Evolutionary conservation across 2,113 vertebrate species (phyloP), one percentile per base, ranked within the genome.

Genomic region (Laticauda colubrina): DNA sequence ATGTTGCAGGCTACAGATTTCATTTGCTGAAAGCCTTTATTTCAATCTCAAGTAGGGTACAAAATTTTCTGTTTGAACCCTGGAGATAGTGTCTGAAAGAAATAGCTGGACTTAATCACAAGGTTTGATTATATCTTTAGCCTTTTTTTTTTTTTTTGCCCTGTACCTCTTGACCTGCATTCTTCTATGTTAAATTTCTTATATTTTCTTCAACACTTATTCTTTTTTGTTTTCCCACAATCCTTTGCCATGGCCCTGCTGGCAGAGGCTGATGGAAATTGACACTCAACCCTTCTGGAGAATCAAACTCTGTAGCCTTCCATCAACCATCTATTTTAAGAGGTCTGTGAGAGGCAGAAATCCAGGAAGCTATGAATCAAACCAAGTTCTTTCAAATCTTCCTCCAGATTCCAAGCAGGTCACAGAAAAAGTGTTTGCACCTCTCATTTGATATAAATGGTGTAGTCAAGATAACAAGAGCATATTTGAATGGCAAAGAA

Each of bases 391-490:
- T 11, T 0, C 3, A 89, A 92, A 23, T 34, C n/a, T 43, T 24
- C 39, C 39, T 24, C 18, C 18, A 23, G 59, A 90, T 61, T 64
- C 45, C n/a, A 61, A 87, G 53, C 12, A 86, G 89, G 23, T 86
- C 20, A 39, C 56, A 29, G 23, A 2, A 21, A 85, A 54, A 51
- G 11, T 10, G 29, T 64, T 90, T 64, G 55, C 81, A n/a, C 45
- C 29, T 43, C 43, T 86, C 85, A 57, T 92, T 93, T 93, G 88
- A 93, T 92, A 90, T 89, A 94, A 95, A 93, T 57, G 85, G 94
- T 54, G 94, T 95, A 96, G 95, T 96, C 95, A 96, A 93, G 95
- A 95, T 95, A 95, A 95, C 96, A 94, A 93, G 92, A 87, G 34
- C 20, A 61, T 6, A 92, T 89, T 91, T 23, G 0, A 86, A 92